Evolutionary conservation across 2,888 invertebrate genomes (phyloP).

Genomic region (Tinea pellionella): DNA sequence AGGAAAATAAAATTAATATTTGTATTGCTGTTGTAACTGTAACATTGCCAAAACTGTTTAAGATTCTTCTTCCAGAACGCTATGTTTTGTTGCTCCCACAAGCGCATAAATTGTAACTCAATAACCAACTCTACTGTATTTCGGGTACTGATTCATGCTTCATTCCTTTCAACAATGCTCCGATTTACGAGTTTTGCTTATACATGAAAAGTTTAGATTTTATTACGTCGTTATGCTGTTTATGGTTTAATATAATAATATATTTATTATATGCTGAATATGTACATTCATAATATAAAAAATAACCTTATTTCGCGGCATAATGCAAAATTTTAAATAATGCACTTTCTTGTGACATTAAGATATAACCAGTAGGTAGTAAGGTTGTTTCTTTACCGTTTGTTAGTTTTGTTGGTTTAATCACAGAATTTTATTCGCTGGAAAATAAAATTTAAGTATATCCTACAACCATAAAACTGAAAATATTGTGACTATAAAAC

Average conservation of each 20-base stretch:
- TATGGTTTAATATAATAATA: background rate
- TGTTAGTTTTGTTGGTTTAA: background rate
- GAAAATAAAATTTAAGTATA: background rate
- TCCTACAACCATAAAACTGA: background rate
- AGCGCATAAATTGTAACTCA: slow-evolving; percentile 22
- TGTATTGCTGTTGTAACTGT: background rate
- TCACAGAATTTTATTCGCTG: background rate
- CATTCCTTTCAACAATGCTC: background rate
- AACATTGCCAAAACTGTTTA: slow-evolving; percentile 4
- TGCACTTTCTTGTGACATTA: too few species aligned
- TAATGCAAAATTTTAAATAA: too few species aligned
- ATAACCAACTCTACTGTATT: slow-evolving; percentile 10
- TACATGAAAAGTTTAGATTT: background rate
- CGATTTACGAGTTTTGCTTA: background rate
- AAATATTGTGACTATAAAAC: background rate
- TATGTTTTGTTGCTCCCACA: slow-evolving; percentile 19
- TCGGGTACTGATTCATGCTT: slow-evolving; percentile 7
- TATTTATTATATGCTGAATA: background rate
- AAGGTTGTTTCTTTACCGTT: too few species aligned
- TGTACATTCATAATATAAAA: too few species aligned
- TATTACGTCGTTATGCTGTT: background rate
- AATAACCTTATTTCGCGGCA: too few species aligned
- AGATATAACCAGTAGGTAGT: too few species aligned
- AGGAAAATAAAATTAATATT: background rate
- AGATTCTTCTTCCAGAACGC: background rate